phyloP scores from a whole-genome alignment of 2,113 vertebrate genomes.

The Motacilla alba region DNA sequence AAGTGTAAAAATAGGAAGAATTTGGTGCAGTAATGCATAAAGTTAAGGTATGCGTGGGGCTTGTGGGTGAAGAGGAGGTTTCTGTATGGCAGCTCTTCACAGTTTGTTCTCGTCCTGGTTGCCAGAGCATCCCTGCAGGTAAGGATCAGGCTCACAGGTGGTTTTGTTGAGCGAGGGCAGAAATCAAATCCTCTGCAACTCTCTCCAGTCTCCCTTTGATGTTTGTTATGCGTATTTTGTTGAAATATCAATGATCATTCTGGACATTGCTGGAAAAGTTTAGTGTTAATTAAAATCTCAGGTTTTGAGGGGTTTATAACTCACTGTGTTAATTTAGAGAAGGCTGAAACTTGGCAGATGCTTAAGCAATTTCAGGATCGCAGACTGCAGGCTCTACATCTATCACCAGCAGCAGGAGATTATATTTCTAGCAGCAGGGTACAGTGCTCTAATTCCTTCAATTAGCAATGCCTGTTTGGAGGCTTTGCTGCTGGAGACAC shows the following conservation, averaged over 20 bases:
- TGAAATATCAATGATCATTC: background rate
- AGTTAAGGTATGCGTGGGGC: accelerated
- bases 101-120: background rate
- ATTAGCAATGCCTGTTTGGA: background rate
- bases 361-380: background rate
- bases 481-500: background rate
- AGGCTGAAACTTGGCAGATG: background rate
- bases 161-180: background rate
- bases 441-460: background rate
- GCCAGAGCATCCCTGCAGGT: background rate
- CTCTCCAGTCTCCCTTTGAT: background rate
- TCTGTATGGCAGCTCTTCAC: background rate
- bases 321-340: background rate
- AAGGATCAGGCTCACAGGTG: background rate
- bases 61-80: background rate
- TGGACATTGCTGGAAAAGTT: background rate
- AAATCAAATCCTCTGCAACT: background rate
- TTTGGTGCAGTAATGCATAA: background rate
- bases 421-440: background rate
- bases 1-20: background rate
- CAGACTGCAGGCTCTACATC: background rate
- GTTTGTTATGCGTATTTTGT: accelerated
- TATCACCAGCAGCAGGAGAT: background rate
- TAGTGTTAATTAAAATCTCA: background rate
- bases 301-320: background rate